Evolutionary conservation across 2,113 vertebrate species (phyloP).

Genomic region (Antechinus flavipes): DNA sequence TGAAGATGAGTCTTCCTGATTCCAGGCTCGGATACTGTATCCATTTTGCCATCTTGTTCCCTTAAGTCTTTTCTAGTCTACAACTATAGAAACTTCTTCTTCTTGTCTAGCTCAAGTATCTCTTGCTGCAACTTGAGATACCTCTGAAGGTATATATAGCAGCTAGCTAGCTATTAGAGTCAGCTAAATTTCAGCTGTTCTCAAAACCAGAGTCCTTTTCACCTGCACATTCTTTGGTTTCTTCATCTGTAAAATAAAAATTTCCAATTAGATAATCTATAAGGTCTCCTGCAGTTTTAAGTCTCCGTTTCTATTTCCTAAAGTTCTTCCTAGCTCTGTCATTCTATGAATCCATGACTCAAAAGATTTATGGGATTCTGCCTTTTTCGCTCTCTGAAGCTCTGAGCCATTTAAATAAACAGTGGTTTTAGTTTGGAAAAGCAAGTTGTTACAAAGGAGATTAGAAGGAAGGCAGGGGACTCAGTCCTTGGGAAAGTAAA

Average conservation of each 20-base stretch:
- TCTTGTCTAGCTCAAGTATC: background rate
- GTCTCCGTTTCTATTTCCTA: background rate
- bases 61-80: background rate
- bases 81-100: background rate
- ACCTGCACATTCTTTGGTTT: background rate
- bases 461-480: background rate
- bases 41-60: background rate
- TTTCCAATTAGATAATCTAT: background rate
- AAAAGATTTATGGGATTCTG: background rate
- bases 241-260: background rate
- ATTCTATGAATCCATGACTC: background rate
- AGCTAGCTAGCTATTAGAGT: no score
- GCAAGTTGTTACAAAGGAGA: background rate
- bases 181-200: background rate
- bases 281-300: background rate
- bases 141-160: no score
- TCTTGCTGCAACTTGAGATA: background rate
- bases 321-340: background rate
- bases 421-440: background rate
- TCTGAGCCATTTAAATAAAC: constrained; percentile 6
- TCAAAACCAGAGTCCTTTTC: background rate
- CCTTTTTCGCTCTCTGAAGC: background rate
- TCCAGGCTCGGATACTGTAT: background rate
- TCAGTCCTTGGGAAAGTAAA: background rate
- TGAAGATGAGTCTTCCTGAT: background rate